Evolutionary conservation across 2,888 invertebrate genomes (phyloP).

Genomic region (Aphidius colemani): DNA sequence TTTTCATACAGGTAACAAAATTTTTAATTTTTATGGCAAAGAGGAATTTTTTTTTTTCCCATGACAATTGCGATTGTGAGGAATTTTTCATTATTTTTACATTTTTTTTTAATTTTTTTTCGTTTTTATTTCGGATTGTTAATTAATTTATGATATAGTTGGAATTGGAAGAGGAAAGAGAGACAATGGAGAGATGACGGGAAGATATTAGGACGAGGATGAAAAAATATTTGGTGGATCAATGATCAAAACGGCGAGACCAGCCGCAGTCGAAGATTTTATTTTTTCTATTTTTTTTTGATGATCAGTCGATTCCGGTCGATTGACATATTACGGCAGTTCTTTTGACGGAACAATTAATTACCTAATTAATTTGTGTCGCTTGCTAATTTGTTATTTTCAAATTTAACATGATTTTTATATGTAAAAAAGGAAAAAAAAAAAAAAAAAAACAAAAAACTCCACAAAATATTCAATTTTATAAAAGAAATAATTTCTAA

Average conservation of each 20-base stretch:
- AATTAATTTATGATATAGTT: slow-evolving; percentile 2
- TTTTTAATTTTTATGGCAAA: too few species aligned
- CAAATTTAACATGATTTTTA: not conserved
- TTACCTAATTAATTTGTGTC: not conserved
- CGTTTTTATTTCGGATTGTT: slow-evolving; percentile 7
- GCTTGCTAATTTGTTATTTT: not conserved
- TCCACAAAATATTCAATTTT: not conserved
- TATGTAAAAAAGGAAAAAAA: too few species aligned
- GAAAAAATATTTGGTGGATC: slow-evolving; percentile 23
- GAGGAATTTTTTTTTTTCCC: not conserved
- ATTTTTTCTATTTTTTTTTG: slow-evolving; percentile 10
- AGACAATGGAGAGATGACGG: not conserved
- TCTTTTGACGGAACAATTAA: not conserved
- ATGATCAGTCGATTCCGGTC: slow-evolving; percentile 43
- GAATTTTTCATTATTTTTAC: slow-evolving; percentile 7
- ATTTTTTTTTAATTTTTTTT: slow-evolving; percentile 11
- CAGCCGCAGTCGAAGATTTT: slow-evolving; percentile 43
- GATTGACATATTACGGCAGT: slow-evolving; percentile 35
- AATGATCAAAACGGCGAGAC: slow-evolving; percentile 39
- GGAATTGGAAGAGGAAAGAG: slow-evolving; percentile 13
- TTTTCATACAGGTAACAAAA: not conserved
- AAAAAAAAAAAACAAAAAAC: not conserved
- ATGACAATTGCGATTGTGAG: slow-evolving; percentile 10
- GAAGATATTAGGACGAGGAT: slow-evolving; percentile 14
- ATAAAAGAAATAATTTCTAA: too few species aligned